phyloP scores from a whole-genome alignment of 2,113 vertebrate species.

The Empidonax traillii region DNA sequence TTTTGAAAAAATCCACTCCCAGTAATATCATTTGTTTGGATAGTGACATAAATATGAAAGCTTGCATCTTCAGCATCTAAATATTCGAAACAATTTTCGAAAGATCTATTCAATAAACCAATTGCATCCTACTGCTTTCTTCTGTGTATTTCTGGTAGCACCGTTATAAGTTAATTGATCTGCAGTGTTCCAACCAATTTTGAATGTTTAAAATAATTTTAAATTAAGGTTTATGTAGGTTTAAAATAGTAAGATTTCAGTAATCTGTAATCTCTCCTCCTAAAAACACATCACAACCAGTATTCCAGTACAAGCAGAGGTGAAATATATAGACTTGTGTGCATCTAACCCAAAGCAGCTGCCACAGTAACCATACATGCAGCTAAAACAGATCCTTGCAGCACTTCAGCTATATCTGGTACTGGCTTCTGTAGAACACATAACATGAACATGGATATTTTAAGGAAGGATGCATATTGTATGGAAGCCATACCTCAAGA shows the following conservation, averaged over 20 bases:
- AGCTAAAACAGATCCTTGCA: not conserved
- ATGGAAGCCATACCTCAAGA: not conserved
- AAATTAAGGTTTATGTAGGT: not conserved
- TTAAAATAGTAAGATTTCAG: not conserved
- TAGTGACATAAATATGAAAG: not conserved
- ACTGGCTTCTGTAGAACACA: not conserved
- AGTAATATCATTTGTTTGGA: not conserved
- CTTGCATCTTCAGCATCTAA: not conserved
- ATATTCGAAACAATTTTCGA: not conserved
- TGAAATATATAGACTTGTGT: not conserved
- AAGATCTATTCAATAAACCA: not conserved
- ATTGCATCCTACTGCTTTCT: not conserved
- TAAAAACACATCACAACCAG: not conserved
- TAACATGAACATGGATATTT: rapidly evolving
- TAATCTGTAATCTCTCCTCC: not conserved
- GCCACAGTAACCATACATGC: not conserved
- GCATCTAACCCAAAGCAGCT: not conserved
- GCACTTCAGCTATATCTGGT: not conserved
- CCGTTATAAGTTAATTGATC: not conserved
- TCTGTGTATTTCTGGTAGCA: not conserved
- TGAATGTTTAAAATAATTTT: not conserved
- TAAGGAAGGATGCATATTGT: not conserved
- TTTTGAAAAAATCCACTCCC: not conserved
- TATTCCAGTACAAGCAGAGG: not conserved
- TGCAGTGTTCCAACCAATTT: not conserved